Evolutionary conservation across 2,113 vertebrate species (phyloP).

Genomic region (Phylloscopus trochilus): DNA sequence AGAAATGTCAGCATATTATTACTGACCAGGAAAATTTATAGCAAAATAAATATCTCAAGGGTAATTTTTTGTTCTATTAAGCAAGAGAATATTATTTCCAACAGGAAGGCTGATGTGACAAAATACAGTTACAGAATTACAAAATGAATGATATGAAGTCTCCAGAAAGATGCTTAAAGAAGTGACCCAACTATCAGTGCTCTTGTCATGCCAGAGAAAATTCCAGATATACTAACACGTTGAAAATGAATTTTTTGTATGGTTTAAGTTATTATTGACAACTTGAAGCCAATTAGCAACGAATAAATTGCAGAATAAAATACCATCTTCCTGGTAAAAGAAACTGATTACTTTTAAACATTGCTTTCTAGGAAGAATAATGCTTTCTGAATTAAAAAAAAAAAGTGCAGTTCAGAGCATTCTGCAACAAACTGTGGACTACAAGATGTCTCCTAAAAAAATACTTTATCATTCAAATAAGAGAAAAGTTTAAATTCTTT

Average conservation of each 20-base stretch:
- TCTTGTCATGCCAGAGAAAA: background rate
- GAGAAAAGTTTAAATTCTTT: background rate
- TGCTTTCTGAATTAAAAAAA: background rate
- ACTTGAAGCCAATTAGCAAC: background rate
- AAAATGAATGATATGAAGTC: background rate
- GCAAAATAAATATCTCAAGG: conserved; percentile 49
- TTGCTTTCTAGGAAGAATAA: background rate
- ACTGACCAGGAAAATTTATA: conserved; percentile 44
- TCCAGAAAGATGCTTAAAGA: background rate
- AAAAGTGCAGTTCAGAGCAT: background rate
- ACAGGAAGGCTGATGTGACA: conserved; percentile 11
- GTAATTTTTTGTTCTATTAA: conserved; percentile 44
- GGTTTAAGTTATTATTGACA: background rate
- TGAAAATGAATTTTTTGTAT: rapidly evolving
- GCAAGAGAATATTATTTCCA: conserved; percentile 15
- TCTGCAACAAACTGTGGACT: background rate
- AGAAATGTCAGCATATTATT: conserved; percentile 55
- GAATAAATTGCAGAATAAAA: background rate
- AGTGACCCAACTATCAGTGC: background rate
- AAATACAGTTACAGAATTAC: background rate
- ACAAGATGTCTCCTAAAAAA: background rate
- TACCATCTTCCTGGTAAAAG: background rate
- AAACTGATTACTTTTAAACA: background rate
- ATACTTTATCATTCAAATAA: background rate
- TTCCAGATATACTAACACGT: background rate